phyloP scores from a whole-genome alignment of 2,888 invertebrate species.

The Rhyacophila evoluta region DNA sequence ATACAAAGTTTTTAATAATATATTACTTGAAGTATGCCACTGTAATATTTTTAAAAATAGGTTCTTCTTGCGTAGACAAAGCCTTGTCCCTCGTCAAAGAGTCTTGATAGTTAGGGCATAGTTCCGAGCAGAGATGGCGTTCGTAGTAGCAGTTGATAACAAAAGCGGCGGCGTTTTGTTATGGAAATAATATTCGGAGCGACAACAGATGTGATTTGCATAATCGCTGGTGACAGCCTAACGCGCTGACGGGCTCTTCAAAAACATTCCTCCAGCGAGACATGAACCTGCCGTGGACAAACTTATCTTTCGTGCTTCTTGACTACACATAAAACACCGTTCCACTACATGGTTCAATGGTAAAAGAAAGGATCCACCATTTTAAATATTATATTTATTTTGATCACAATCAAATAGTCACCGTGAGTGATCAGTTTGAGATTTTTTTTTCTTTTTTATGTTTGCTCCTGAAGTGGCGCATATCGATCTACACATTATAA shows the following conservation, averaged over 20 bases:
- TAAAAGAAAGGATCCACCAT: background rate
- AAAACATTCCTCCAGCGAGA: conserved; percentile 40
- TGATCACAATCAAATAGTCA: no score
- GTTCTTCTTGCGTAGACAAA: background rate
- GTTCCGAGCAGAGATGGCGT: conserved; percentile 6
- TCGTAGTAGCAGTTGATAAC: conserved; percentile 34
- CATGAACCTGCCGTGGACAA: conserved; percentile 11
- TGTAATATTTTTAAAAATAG: background rate
- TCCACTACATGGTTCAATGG: background rate
- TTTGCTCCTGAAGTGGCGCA: no score
- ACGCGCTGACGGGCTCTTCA: conserved; percentile 47
- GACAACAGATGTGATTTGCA: conserved; percentile 46
- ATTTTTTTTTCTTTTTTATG: no score
- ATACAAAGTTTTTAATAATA: no score
- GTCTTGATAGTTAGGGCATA: background rate
- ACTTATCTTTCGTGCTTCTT: background rate
- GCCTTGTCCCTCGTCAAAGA: conserved; percentile 12
- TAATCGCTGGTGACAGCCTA: conserved; percentile 48
- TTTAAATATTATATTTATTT: background rate
- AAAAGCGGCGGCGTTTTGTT: conserved; percentile 41
- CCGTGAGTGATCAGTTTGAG: no score
- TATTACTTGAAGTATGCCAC: background rate
- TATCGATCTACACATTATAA: no score
- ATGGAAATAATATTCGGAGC: conserved; percentile 33
- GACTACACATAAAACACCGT: background rate